Evolutionary conservation across 37 sponge, comb jelly and placozoan genomes (phyloP), one percentile per base, ranked within the genome.

Genomic region (Spongilla lacustris): DNA sequence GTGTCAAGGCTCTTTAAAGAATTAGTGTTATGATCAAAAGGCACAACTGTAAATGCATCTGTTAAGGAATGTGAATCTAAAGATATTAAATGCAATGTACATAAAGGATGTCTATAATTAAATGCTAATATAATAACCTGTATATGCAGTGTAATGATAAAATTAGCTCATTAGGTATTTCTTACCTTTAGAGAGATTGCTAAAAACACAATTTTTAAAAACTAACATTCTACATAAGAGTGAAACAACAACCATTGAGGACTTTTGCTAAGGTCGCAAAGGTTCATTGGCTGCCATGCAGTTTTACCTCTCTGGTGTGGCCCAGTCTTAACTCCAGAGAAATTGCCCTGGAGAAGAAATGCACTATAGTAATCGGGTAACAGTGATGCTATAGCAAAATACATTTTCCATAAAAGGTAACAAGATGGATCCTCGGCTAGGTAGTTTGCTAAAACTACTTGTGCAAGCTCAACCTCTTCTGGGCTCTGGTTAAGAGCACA

Each of bases 401-500:
- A 84, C 84, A 74, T 31, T 66, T 75, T 74, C 84, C 84, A 84
- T 25, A 84, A 76, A n/a, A 48, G 4, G 48, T 26, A 67, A 37
- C 67, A 84, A 19, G 27, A 36, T 13, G 76, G 84, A 36, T 58
- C 49, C 26, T 73, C 31, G 3, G 84, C 84, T 22, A 84, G 68
- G 84, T 48, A 84, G 41, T 50, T 48, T 11, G 84, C 84, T 26
- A 84, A 8, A 31, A 67, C 26, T 24, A 68, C 58, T 30, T 84
- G 84, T 36, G 84, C 75, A 2, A 84, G 9, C 10, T 75, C 84
- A 3, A 35, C 26, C 23, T 38, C 28, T 27, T 29, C 33, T 50
- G 84, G 84, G 17, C 17, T 74, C 36, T 84, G 84, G 27, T 5
- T n/a, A 17, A 86, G 79, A 24, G 78, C 80, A 86, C 79, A 73